phyloP scores from a whole-genome alignment of 2,113 vertebrate genomes.

The Scomber japonicus region DNA sequence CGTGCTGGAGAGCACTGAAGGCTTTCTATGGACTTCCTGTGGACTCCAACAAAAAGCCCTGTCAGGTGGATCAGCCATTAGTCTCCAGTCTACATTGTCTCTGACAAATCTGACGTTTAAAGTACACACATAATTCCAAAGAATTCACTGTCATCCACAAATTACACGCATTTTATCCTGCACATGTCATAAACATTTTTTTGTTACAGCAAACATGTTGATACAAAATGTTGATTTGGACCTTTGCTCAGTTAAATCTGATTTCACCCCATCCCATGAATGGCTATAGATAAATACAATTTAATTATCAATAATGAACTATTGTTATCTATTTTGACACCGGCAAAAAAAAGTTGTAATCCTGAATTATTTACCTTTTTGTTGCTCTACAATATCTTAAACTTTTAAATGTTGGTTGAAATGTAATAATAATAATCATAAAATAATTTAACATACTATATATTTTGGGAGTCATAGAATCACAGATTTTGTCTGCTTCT shows the following conservation, averaged over 20 bases:
- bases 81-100: slow-evolving; percentile 61
- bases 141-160: slow-evolving; percentile 57
- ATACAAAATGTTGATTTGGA: slow-evolving; percentile 49
- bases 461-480: background rate
- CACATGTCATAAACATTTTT: slow-evolving; percentile 60
- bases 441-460: background rate
- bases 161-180: slow-evolving; percentile 58
- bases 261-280: slow-evolving; percentile 1
- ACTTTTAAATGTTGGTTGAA: too few species aligned
- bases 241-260: slow-evolving; percentile 37
- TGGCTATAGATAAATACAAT: background rate
- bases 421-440: background rate
- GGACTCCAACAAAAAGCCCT: slow-evolving; percentile 78
- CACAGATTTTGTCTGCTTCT: background rate
- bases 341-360: background rate
- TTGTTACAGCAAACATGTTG: slow-evolving; percentile 51
- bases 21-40: slow-evolving; percentile 77
- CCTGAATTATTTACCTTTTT: background rate
- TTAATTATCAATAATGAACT: background rate
- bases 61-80: slow-evolving; percentile 78
- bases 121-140: slow-evolving; percentile 70
- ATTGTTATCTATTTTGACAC: background rate
- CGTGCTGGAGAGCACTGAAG: slow-evolving; percentile 65
- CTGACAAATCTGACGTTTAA: slow-evolving; percentile 77
- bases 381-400: background rate